Percentiles rank a stretch among this genome's conserved stretches.
phyloP scores from a whole-genome alignment of 92 coral and sea anemone genomes.

The Blastomussa wellsi region DNA sequence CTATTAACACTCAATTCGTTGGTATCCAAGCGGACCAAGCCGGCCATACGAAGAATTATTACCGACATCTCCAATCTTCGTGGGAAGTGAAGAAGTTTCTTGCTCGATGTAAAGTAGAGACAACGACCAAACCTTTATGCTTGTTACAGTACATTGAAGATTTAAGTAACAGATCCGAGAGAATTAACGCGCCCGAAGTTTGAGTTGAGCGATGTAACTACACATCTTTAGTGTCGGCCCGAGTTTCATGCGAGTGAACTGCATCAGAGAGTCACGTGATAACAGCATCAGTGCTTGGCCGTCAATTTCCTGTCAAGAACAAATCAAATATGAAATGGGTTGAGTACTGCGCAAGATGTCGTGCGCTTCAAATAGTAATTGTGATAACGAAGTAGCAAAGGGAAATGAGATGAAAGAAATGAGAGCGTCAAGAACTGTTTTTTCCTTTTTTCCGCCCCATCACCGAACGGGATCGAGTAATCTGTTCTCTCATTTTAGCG shows the following conservation, averaged over 20 bases:
- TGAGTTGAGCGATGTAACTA: constrained; percentile 94
- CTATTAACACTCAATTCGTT: not conserved
- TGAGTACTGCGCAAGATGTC: not conserved
- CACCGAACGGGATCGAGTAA: not conserved
- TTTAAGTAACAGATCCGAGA: not conserved
- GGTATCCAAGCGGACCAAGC: not conserved
- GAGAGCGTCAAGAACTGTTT: not conserved
- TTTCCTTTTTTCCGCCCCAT: not conserved
- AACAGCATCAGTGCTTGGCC: constrained; percentile 92
- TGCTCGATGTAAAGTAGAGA: not conserved
- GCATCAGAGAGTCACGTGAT: constrained; percentile 98
- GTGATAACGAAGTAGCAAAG: not conserved
- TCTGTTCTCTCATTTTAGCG: not conserved
- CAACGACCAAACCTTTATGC: not conserved
- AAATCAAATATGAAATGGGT: not conserved
- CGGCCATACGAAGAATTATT: not conserved
- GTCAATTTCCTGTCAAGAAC: constrained; percentile 85
- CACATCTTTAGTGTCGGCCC: constrained; percentile 99
- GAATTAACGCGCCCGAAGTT: constrained; percentile 82
- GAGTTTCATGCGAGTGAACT: constrained; percentile 98
- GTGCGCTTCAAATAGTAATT: not conserved
- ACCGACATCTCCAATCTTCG: not conserved
- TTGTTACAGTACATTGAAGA: not conserved
- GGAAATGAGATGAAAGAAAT: not conserved
- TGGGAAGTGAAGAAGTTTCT: not conserved